Evolutionary conservation across 2,888 invertebrate species (phyloP), one percentile per base, ranked within the genome.

Genomic region (Entomobrya proxima): DNA sequence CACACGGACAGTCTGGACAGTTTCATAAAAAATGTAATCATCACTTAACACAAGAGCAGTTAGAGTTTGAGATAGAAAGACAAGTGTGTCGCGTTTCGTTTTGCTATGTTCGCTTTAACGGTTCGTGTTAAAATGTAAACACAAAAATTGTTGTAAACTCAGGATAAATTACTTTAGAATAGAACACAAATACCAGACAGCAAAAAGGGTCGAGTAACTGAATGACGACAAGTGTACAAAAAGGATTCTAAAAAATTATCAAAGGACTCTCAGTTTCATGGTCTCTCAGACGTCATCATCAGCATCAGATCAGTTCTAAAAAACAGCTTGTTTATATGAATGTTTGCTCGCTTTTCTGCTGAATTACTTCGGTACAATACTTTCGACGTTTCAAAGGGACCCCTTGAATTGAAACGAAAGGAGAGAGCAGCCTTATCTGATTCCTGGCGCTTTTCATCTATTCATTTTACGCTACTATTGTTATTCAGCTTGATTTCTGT

Each of bases 241-340:
- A 83, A 55, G 72, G 81, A 44, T 77, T 40, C 55, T 74, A 44
- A 58, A 69, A 76, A 58, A n/a, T 83, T 83, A 83, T 84, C 84
- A 84, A 84, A 84, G 84, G 72, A 84, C 78, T 84, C 84, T 84
- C 84, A n/a, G 77, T 84, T 84, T 84, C 84, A 84, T 84, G 84
- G 55, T 84, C 52, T 69, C 44, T 18, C 84, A 84, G 55, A 77
- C 58, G 78, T 84, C 84, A 69, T 78, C 78, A 83, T 77, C 67
- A 64, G 30, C 61, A 61, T 61, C 37, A 40, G 24, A 15, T 40
- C 44, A 40, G 44, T 40, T 15, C 15, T n/a, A n/a, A n/a, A n/a
- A n/a, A 77, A 24, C 32, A 32, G 50, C 15, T 72, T 55, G 32
- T n/a, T n/a, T n/a, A n/a, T n/a, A n/a, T 35, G 37, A 52, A 80